phyloP scores from a whole-genome alignment of 1,140 invertebrate genomes.

The Drosophila hydei region DNA sequence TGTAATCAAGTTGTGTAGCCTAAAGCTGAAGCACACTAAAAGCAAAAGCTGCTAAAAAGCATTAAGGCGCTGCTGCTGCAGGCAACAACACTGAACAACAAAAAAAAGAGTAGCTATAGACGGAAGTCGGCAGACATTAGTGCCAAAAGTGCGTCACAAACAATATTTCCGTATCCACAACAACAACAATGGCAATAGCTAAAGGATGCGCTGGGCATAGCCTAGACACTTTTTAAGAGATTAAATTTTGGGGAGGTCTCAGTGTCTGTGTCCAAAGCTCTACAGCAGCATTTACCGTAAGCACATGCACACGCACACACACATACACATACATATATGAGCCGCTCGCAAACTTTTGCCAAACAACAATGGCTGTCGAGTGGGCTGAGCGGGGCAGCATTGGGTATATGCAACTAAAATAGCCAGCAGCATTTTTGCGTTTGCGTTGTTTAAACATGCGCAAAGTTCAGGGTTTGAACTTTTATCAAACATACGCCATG shows the following conservation, averaged over 20 bases:
- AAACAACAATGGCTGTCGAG: slow-evolving; percentile 62
- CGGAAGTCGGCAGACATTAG: slow-evolving; percentile 80
- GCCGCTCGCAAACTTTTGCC: slow-evolving; percentile 58
- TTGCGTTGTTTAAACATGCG: slow-evolving; percentile 83
- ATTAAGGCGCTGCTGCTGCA: slow-evolving; percentile 61
- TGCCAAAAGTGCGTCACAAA: slow-evolving; percentile 80
- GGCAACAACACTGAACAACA: slow-evolving; percentile 17
- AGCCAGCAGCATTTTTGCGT: slow-evolving; percentile 82
- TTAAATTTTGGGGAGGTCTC: slow-evolving; percentile 67
- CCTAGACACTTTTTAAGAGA: slow-evolving; percentile 81
- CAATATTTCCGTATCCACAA: slow-evolving; percentile 74
- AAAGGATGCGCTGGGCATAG: slow-evolving; percentile 62
- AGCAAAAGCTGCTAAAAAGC: slow-evolving; percentile 76
- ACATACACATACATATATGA: slow-evolving; percentile 38
- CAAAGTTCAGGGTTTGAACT: slow-evolving; percentile 82
- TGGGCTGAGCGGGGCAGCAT: not conserved
- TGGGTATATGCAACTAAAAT: slow-evolving; percentile 72
- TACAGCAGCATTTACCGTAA: slow-evolving; percentile 69
- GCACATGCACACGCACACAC: slow-evolving; percentile 42
- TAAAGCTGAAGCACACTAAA: slow-evolving; percentile 47
- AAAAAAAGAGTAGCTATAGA: slow-evolving; percentile 56
- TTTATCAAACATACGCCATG: slow-evolving; percentile 79
- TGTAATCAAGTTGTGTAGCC: slow-evolving; percentile 77
- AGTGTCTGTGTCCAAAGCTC: slow-evolving; percentile 54
- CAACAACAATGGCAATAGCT: slow-evolving; percentile 44